Conservation (phyloP, 2,113 vertebrate species). For the Cardinalis cardinalis region DNA sequence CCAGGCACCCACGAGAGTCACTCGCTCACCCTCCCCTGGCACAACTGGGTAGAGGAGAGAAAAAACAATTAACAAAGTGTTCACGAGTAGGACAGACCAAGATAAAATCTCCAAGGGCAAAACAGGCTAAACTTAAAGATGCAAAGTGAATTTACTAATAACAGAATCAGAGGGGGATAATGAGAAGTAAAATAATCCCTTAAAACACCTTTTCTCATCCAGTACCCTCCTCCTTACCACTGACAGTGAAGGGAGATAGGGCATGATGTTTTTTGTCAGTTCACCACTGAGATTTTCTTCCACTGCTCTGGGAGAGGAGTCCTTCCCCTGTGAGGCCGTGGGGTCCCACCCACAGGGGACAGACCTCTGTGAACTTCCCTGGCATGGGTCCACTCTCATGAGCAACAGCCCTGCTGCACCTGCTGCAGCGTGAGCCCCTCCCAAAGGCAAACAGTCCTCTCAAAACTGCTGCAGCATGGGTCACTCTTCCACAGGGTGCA, state of each 20-base stretch:
- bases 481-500: not conserved
- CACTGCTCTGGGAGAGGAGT: not conserved
- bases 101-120: not conserved
- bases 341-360: not conserved
- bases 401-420: accelerated
- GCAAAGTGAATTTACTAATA: not conserved
- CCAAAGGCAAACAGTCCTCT: not conserved
- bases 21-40: accelerated
- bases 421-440: accelerated
- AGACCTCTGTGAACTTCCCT: not conserved
- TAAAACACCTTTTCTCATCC: not conserved
- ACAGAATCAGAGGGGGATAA: not conserved
- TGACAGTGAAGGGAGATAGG: not conserved
- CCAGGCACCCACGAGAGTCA: accelerated
- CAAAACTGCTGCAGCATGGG: accelerated
- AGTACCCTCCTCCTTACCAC: not conserved
- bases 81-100: accelerated
- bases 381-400: accelerated
- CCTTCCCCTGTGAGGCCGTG: accelerated
- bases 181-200: not conserved
- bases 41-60: not conserved
- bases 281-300: not conserved
- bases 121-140: not conserved
- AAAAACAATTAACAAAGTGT: not conserved
- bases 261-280: not conserved